phyloP scores from a whole-genome alignment of 2,113 vertebrate species.

The Chelonoidis abingdonii region DNA sequence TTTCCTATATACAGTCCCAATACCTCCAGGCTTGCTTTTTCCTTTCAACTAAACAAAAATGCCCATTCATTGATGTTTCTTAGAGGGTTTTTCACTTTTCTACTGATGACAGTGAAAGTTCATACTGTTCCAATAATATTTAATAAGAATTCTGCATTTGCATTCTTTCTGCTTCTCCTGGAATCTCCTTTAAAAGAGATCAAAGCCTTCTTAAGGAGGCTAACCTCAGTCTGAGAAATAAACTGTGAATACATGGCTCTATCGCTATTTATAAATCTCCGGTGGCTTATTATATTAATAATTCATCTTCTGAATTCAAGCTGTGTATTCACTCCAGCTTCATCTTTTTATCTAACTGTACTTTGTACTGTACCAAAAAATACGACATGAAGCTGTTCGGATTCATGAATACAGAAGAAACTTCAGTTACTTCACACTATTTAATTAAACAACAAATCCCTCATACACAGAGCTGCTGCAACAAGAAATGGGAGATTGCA shows the following conservation, averaged over 20 bases:
- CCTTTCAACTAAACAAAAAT: neutral
- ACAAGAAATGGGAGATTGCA: neutral
- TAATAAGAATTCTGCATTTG: neutral
- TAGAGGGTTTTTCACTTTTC: neutral
- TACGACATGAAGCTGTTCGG: neutral
- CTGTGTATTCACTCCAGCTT: neutral
- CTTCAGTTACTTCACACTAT: neutral
- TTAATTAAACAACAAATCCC: neutral
- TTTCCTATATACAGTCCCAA: neutral
- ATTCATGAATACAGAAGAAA: neutral
- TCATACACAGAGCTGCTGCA: neutral
- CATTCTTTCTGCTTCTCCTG: neutral
- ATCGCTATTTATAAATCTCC: neutral
- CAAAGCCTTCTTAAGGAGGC: neutral
- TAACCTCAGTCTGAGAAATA: neutral
- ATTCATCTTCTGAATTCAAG: neutral
- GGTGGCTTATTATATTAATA: neutral
- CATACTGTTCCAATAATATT: neutral
- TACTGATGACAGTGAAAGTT: neutral
- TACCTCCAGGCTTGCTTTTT: neutral
- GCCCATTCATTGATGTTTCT: neutral
- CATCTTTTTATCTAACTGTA: rapidly evolving
- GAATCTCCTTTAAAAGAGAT: neutral
- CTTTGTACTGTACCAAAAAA: neutral
- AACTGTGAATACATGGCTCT: neutral